phyloP scores from a whole-genome alignment of 53 echinoderm and acorn worm genomes.

The Holothuria scabra region DNA sequence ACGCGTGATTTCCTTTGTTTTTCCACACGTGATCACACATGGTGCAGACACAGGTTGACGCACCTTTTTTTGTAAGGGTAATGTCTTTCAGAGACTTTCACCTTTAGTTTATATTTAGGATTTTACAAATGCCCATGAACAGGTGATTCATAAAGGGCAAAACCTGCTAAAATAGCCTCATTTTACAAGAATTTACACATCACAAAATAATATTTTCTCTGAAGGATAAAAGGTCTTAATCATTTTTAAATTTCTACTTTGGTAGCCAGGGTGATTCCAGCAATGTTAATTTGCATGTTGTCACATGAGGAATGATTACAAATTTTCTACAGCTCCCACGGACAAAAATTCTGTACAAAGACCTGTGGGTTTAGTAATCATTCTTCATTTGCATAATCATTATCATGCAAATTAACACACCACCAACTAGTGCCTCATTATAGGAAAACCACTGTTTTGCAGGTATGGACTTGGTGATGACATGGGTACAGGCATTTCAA shows the following conservation, averaged over 20 bases:
- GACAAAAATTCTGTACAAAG: neutral
- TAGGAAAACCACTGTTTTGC: conserved; percentile 17
- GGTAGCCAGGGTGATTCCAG: too few relatives aligned
- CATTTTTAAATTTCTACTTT: too few relatives aligned
- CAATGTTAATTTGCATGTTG: conserved; percentile 15
- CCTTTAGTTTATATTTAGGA: too few relatives aligned
- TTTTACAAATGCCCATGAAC: too few relatives aligned
- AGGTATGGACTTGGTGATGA: conserved; percentile 42
- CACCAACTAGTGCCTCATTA: conserved; percentile 14
- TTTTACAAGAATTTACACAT: conserved; percentile 72
- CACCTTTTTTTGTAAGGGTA: too few relatives aligned
- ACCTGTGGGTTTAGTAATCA: conserved; percentile 15
- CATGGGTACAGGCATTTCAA: conserved; percentile 90
- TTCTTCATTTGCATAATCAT: conserved; percentile 25
- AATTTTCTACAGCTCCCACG: conserved; percentile 1
- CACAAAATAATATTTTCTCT: conserved; percentile 56
- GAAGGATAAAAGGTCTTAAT: conserved; percentile 26
- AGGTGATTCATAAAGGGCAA: neutral
- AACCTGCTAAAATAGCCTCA: conserved; percentile 68
- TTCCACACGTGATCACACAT: too few relatives aligned
- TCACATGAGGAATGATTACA: conserved; percentile 29
- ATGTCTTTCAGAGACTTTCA: too few relatives aligned
- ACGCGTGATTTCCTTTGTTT: too few relatives aligned
- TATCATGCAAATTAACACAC: conserved; percentile 27
- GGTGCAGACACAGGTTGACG: too few relatives aligned